A percentile compares a stretch with the other conserved stretches of the same genome.
phyloP scores from a whole-genome alignment of 2,888 invertebrate species.

The Aelia acuminata region DNA sequence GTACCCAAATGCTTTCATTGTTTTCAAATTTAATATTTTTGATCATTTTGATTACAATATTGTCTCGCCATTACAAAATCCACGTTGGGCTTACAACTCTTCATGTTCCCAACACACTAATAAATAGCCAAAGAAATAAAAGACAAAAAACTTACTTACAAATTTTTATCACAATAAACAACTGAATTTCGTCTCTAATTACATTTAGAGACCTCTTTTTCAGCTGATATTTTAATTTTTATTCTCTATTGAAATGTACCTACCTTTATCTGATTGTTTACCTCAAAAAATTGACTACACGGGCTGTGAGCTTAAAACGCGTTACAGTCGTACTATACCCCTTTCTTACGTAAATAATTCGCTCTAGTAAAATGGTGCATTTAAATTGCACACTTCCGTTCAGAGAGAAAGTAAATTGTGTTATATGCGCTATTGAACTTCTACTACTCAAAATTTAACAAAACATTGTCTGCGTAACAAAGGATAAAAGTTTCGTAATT shows the following conservation, averaged over 20 bases:
- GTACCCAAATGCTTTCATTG: no score
- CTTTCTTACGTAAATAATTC: background rate
- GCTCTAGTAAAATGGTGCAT: slow-evolving; percentile 1
- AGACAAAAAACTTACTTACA: no score
- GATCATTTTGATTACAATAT: no score
- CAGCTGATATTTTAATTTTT: background rate
- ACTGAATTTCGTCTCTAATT: no score
- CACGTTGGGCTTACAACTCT: no score
- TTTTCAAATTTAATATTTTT: no score
- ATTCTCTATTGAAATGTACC: background rate
- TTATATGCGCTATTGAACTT: background rate
- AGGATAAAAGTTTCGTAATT: background rate
- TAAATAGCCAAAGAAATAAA: no score
- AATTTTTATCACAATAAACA: no score
- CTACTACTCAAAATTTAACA: background rate
- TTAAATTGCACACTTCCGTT: background rate
- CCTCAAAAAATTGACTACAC: no score
- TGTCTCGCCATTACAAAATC: no score
- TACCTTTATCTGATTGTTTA: no score
- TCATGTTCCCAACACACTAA: no score
- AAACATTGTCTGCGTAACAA: background rate
- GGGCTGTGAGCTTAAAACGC: background rate
- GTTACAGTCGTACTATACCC: background rate
- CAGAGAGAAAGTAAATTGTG: slow-evolving; percentile 7
- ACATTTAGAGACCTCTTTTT: background rate